These are phyloP conservation scores for Cyaniris semiargus DNA, from an alignment of 2,888 invertebrate species.

Conservation along the genomic window DNA sequence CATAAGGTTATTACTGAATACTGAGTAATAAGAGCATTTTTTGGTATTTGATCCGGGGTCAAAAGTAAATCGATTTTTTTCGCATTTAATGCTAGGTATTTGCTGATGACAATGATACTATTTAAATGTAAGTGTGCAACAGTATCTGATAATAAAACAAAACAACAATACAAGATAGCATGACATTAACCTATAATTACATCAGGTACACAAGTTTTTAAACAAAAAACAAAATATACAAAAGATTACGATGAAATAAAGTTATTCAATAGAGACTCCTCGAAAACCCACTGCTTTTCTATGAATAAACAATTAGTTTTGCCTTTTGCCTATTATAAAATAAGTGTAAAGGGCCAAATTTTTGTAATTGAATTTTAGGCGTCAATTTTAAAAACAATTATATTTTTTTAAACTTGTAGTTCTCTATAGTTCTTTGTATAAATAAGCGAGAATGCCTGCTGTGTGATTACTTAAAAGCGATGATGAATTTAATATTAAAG, in stretches of 20 bases:
- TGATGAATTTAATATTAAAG: no score
- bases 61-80: not conserved
- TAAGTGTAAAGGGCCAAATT: not conserved
- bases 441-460: no score
- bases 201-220: not conserved
- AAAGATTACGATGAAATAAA: not conserved
- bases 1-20: not conserved
- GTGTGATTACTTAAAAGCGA: no score
- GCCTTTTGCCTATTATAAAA: not conserved
- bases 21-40: not conserved
- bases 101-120: not conserved
- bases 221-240: not conserved
- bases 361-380: no score
- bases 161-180: conserved; percentile 8
- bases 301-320: not conserved
- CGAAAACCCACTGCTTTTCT: not conserved
- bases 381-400: no score
- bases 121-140: not conserved
- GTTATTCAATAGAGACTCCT: not conserved
- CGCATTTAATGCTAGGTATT: not conserved
- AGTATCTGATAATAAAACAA: conserved; percentile 7
- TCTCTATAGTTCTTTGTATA: no score
- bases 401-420: no score
- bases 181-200: conserved; percentile 5
- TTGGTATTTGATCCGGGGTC: not conserved